A percentile compares a stretch with the other conserved stretches of the same genome.
Conservation (phyloP, 2,113 vertebrate genomes). For the Hypocryptadius cinnamomeus region DNA sequence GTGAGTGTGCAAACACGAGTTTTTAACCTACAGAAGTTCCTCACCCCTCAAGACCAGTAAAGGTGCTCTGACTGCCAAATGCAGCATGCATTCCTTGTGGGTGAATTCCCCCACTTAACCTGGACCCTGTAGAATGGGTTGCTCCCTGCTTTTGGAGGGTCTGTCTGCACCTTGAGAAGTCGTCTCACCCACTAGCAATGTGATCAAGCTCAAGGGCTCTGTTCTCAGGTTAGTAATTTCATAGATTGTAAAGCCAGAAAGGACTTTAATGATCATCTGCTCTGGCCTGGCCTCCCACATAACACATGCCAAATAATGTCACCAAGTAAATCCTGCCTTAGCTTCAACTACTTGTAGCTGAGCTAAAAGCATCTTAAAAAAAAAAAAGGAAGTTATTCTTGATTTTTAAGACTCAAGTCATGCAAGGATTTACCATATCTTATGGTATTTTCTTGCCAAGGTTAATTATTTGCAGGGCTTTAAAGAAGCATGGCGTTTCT, state of each 20-base stretch:
- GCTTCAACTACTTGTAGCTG: not conserved
- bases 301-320: not conserved
- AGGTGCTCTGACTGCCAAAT: not conserved
- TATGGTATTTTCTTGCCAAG: not conserved
- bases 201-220: not conserved
- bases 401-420: not conserved
- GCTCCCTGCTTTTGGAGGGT: not conserved
- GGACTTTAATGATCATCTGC: not conserved
- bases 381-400: not conserved
- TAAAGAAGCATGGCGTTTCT: not conserved
- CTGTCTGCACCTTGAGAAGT: not conserved
- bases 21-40: not conserved
- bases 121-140: not conserved
- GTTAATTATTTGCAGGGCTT: not conserved
- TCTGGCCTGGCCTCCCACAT: not conserved
- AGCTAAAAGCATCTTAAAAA: not conserved
- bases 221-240: not conserved
- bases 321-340: not conserved
- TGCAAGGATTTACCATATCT: not conserved
- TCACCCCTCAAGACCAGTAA: not conserved
- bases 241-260: not conserved
- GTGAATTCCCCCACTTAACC: not conserved
- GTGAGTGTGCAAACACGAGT: rapidly evolving
- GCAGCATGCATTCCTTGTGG: not conserved
- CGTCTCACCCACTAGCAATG: not conserved